Evolutionary conservation across 2,797 vertebrate genomes (phyloP).

Genomic region (Potorous gilbertii): DNA sequence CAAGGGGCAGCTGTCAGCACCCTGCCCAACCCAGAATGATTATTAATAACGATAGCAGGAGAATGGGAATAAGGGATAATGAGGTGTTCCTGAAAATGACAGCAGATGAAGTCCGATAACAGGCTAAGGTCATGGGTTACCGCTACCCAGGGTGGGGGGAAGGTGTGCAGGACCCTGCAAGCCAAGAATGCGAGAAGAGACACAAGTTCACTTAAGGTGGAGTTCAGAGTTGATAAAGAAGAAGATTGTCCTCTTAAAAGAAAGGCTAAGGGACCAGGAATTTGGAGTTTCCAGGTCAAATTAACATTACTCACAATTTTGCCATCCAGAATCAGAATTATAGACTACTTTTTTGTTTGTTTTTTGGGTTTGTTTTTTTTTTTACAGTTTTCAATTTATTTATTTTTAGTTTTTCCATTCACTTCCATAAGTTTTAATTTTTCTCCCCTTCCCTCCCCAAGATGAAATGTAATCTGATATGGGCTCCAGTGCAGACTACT

Average conservation of each 20-base stretch:
- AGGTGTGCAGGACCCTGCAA: not conserved
- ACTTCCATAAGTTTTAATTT: too few relatives aligned
- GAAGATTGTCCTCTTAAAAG: constrained; percentile 56
- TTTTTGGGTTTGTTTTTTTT: too few relatives aligned
- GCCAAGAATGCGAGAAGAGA: not conserved
- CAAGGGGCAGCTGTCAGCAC: constrained; percentile 86
- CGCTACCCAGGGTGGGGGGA: constrained; percentile 79
- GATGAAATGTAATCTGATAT: too few relatives aligned
- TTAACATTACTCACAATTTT: not conserved
- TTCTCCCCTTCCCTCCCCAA: too few relatives aligned
- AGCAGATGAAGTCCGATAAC: constrained; percentile 83
- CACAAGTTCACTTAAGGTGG: not conserved
- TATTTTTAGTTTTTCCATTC: too few relatives aligned
- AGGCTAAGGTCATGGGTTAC: constrained; percentile 67
- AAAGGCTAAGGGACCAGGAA: constrained; percentile 24
- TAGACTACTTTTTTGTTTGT: not conserved
- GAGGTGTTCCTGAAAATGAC: constrained; percentile 88
- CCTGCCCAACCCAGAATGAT: constrained; percentile 81
- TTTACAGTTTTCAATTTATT: too few relatives aligned
- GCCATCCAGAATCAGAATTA: not conserved
- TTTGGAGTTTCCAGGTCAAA: not conserved
- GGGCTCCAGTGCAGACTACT: not conserved
- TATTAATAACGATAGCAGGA: constrained; percentile 87
- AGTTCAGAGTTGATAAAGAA: constrained; percentile 73
- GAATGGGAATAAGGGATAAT: constrained; percentile 86